Percentiles rank a stretch among this genome's conserved stretches.
phyloP scores from a whole-genome alignment of 2,888 invertebrate species.

The Drosophila greeni region DNA sequence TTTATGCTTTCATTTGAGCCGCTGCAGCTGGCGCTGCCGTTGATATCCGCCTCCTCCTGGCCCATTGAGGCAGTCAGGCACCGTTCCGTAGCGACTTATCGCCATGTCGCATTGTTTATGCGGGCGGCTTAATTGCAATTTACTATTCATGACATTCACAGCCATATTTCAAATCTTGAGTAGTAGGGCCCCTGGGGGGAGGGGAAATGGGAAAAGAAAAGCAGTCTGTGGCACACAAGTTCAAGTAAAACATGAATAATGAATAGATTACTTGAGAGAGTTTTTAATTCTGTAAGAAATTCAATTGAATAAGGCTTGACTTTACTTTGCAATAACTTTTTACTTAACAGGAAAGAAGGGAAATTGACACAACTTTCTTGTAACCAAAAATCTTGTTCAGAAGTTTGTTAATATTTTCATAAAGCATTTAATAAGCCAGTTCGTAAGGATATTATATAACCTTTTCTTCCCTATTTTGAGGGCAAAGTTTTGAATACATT shows the following conservation, averaged over 20 bases:
- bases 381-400: no score
- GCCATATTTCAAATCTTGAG: background rate
- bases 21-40: slow-evolving; percentile 30
- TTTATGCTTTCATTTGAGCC: slow-evolving; percentile 57
- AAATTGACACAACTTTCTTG: background rate
- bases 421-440: background rate
- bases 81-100: slow-evolving; percentile 14
- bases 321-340: background rate
- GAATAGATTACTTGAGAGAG: background rate
- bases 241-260: slow-evolving; percentile 7
- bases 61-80: slow-evolving; percentile 50
- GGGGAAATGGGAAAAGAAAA: background rate
- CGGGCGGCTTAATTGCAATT: slow-evolving; percentile 32
- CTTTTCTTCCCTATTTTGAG: background rate
- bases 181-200: background rate
- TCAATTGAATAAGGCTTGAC: background rate
- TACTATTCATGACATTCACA: slow-evolving; percentile 27
- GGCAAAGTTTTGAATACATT: slow-evolving; percentile 7
- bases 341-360: background rate
- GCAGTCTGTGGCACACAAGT: slow-evolving; percentile 1
- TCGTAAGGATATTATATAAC: background rate
- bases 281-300: background rate
- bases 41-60: slow-evolving; percentile 32
- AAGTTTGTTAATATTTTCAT: background rate
- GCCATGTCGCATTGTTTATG: slow-evolving; percentile 22